Conservation (phyloP, 2,113 vertebrate genomes). For the Condylura cristata region DNA sequence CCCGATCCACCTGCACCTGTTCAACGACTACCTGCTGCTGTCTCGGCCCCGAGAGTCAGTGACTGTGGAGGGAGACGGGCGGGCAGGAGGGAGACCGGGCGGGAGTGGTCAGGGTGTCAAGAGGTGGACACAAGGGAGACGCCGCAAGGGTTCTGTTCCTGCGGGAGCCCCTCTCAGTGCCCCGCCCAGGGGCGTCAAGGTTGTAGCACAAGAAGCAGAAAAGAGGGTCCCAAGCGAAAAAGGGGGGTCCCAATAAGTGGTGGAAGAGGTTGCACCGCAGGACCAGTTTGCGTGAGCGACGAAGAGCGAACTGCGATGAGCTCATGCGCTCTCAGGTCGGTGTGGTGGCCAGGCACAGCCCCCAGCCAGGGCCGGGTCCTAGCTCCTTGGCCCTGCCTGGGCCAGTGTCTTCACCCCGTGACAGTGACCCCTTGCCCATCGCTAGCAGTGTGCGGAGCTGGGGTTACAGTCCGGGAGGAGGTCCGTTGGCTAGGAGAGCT, state of each 20-base stretch:
- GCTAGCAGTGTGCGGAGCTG: background rate
- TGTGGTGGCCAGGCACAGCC: background rate
- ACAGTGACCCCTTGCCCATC: background rate
- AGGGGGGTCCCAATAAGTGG: background rate
- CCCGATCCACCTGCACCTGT: constrained; percentile 93
- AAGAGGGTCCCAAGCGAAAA: background rate
- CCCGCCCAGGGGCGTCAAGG: background rate
- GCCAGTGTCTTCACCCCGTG: background rate
- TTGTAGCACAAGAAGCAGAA: background rate
- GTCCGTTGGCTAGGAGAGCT: too few species aligned
- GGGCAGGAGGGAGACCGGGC: background rate
- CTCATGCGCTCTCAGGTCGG: rapidly evolving
- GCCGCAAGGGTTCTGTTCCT: background rate
- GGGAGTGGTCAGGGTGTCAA: too few species aligned
- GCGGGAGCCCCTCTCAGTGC: background rate
- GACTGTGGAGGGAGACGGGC: background rate
- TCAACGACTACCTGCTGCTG: constrained; percentile 95
- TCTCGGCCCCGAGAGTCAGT: constrained; percentile 95
- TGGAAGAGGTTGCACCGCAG: background rate
- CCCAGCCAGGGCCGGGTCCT: background rate
- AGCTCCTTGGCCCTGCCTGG: background rate
- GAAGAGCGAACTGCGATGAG: background rate
- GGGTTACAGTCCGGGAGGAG: background rate
- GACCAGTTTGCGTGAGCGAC: rapidly evolving
- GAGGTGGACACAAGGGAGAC: background rate